Evolutionary conservation across 2,888 invertebrate genomes (phyloP), one percentile per base, ranked within the genome.

Genomic region (Ophonus ardosiacus): DNA sequence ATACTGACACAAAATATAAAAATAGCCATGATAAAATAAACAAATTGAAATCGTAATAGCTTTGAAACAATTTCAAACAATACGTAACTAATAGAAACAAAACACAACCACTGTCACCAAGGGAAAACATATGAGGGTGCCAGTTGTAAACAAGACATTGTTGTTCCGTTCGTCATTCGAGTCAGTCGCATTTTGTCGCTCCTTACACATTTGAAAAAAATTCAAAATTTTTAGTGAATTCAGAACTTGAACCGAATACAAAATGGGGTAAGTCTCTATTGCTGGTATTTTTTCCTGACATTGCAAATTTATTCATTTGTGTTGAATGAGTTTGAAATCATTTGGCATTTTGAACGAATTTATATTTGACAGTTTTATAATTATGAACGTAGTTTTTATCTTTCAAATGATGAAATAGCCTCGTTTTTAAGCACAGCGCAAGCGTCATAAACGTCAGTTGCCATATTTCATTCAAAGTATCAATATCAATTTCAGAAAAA

Each of bases 111-210:
- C 31, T n/a, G 61, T 79, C 21, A 38, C 79, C 31, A 79, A 15
- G 38, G 38, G 21, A 1, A 79, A 80, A 80, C 61, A 80, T 61
- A 3, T 13, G 61, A 61, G 61, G n/a, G 56, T 18, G 61, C 61
- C 5, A 7, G 6, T 61, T 13, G 61, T 80, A 80, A 80, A 80
- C 61, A 61, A 80, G 61, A 7, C 18, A 80, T 80, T 80, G 80
- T 80, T 80, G 61, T 40, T 40, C 31, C 10, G 13, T 6, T 7
- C 56, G 31, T 78, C 78, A 31, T 15, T 13, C n/a, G 21, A 57
- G 18, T 56, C 57, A 57, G 56, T 13, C 78, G 78, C 57, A 57
- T 57, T 57, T 78, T 38, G 61, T 40, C 38, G 59, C 61, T 51
- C 18, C 76, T 76, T 24, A 4, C 17, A 18, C 15, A 24, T 63